Percentiles rank a stretch among this genome's conserved stretches.
Conservation (phyloP, 2,797 vertebrate genomes). For the Protonibea diacanthus region DNA sequence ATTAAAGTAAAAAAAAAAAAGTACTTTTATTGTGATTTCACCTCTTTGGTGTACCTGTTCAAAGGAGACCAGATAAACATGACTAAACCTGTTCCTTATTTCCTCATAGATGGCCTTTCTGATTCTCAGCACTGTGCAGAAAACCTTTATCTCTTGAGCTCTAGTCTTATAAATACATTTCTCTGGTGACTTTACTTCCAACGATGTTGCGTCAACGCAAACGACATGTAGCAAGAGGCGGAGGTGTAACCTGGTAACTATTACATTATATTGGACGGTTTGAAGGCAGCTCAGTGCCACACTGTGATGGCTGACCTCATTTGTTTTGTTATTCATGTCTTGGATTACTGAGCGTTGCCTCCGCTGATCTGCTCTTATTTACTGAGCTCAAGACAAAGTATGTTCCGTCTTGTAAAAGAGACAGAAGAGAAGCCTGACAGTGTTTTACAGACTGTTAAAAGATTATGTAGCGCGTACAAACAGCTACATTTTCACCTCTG, state of each 20-base stretch:
- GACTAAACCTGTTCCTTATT: slow-evolving; percentile 72
- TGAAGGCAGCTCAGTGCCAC: slow-evolving; percentile 46
- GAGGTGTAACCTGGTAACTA: slow-evolving; percentile 30
- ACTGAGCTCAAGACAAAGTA: slow-evolving; percentile 22
- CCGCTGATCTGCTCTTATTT: slow-evolving; percentile 34
- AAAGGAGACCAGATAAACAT: slow-evolving; percentile 69
- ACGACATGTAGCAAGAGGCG: slow-evolving; percentile 48
- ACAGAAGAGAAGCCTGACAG: background rate
- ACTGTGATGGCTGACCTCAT: slow-evolving; percentile 40
- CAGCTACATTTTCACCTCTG: slow-evolving; percentile 21
- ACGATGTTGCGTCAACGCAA: slow-evolving; percentile 37
- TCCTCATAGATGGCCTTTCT: slow-evolving; percentile 80
- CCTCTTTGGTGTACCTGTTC: slow-evolving; percentile 81
- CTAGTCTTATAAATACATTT: background rate
- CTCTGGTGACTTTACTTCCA: slow-evolving; percentile 31
- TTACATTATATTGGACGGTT: slow-evolving; percentile 28
- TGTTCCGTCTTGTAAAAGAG: slow-evolving; percentile 12
- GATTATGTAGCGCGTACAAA: background rate
- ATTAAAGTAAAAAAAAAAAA: slow-evolving; percentile 79
- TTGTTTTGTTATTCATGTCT: slow-evolving; percentile 44
- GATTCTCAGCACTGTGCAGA: slow-evolving; percentile 83
- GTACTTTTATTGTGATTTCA: slow-evolving; percentile 82
- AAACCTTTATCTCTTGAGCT: slow-evolving; percentile 68
- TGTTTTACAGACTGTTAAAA: slow-evolving; percentile 28
- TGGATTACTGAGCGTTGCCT: slow-evolving; percentile 40